Percentiles rank a stretch among this genome's conserved stretches.
phyloP scores from a whole-genome alignment of 2,113 vertebrate species.

The Mirza zaza region DNA sequence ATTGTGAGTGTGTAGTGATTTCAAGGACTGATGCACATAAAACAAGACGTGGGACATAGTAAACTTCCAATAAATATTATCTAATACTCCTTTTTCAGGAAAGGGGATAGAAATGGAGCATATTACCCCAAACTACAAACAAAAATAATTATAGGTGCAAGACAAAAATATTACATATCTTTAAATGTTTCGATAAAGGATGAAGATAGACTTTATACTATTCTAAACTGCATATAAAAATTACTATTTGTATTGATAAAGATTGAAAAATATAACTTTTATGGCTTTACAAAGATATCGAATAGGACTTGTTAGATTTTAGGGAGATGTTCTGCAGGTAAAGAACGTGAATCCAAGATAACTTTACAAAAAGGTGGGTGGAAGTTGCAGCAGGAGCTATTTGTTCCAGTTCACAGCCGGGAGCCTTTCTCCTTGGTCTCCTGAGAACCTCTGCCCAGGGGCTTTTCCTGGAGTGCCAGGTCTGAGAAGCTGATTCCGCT shows the following conservation, averaged over 20 bases:
- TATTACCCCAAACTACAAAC: neutral
- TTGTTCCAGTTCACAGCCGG: rapidly evolving
- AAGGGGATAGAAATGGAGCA: neutral
- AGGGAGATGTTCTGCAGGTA: neutral
- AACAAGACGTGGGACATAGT: neutral
- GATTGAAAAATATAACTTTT: neutral
- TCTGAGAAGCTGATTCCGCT: rapidly evolving
- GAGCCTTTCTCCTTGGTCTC: neutral
- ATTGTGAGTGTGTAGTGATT: neutral
- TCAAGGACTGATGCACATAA: neutral
- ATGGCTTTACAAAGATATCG: neutral
- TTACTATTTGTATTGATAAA: neutral
- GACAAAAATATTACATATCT: neutral
- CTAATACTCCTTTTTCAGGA: neutral
- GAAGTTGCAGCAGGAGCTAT: rapidly evolving
- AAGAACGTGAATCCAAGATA: neutral
- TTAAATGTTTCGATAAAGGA: neutral
- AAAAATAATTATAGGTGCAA: neutral
- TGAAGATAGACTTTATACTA: neutral
- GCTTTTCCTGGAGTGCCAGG: neutral
- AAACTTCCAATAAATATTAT: neutral
- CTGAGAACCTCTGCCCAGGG: neutral
- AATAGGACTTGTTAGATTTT: neutral
- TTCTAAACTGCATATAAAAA: neutral
- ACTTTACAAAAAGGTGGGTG: neutral